Evolutionary conservation across 2,888 invertebrate species (phyloP).

Genomic region (Folsomia manolachei): DNA sequence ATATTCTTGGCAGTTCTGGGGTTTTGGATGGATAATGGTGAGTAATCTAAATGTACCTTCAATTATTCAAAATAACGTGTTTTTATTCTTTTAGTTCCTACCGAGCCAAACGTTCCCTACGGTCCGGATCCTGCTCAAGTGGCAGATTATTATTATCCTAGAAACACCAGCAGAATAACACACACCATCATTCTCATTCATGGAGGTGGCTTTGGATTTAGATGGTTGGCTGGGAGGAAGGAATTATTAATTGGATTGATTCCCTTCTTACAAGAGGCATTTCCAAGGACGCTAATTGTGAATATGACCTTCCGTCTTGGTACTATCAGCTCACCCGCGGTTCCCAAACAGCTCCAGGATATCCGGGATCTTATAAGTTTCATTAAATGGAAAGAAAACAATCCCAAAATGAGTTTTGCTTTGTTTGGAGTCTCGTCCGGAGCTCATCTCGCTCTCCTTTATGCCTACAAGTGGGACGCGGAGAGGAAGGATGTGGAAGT

Average conservation of each 20-base stretch:
- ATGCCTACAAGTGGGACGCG: background rate
- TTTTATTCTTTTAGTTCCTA: background rate
- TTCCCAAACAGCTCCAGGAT: background rate
- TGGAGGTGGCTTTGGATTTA: background rate
- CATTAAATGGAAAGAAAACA: background rate
- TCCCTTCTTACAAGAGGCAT: background rate
- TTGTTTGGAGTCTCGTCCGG: background rate
- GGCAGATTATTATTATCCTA: background rate
- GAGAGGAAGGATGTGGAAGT: background rate
- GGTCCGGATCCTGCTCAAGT: background rate
- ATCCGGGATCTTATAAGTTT: background rate
- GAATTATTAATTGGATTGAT: background rate
- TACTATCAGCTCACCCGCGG: background rate
- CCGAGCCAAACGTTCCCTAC: background rate
- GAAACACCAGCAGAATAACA: background rate
- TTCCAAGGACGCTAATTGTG: background rate
- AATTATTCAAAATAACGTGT: no score
- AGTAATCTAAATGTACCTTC: no score
- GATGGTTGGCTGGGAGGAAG: background rate
- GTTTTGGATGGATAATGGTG: no score
- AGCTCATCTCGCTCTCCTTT: background rate
- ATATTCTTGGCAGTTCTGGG: no score
- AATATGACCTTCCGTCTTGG: background rate
- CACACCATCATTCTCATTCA: background rate
- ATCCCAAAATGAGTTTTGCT: background rate